phyloP scores from a whole-genome alignment of 2,888 invertebrate genomes.

The Netelia fuscicornis region DNA sequence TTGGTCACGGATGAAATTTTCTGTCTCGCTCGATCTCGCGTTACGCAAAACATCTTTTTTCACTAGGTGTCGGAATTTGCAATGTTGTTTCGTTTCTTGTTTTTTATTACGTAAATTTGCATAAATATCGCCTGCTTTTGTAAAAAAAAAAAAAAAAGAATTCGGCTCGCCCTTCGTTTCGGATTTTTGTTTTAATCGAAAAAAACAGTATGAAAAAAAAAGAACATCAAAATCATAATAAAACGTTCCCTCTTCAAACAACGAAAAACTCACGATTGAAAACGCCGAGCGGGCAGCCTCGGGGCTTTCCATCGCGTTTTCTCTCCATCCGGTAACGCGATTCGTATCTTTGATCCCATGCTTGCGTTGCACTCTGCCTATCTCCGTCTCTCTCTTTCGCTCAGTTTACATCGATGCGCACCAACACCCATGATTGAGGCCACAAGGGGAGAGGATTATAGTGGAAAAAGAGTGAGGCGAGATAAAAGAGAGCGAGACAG shows the following conservation, averaged over 20 bases:
- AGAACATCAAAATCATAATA: not conserved
- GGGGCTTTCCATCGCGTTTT: constrained; percentile 48
- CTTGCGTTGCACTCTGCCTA: constrained; percentile 30
- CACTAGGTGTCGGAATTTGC: not conserved
- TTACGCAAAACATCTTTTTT: not conserved
- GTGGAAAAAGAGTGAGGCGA: not conserved
- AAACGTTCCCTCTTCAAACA: constrained; percentile 34
- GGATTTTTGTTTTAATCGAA: not conserved
- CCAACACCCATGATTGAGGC: not conserved
- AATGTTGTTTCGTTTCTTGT: not conserved
- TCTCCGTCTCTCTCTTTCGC: constrained; percentile 24
- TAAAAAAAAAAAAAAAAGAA: not conserved
- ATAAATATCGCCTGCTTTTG: not conserved
- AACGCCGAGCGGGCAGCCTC: constrained; percentile 45
- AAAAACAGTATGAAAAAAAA: not conserved
- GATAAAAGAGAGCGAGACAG: not conserved
- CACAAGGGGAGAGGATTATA: not conserved
- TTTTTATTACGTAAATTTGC: not conserved
- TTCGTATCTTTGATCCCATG: constrained; percentile 65
- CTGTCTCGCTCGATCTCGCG: not conserved
- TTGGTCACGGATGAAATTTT: not conserved
- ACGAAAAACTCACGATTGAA: constrained; percentile 62
- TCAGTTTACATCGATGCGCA: not conserved
- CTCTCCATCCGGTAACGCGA: constrained; percentile 50
- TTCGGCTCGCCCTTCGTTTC: not conserved